A percentile compares a stretch with the other conserved stretches of the same genome.
These are phyloP conservation scores for Hedya salicella DNA, from an alignment of 2,888 invertebrate species.

Conservation along the genomic window DNA sequence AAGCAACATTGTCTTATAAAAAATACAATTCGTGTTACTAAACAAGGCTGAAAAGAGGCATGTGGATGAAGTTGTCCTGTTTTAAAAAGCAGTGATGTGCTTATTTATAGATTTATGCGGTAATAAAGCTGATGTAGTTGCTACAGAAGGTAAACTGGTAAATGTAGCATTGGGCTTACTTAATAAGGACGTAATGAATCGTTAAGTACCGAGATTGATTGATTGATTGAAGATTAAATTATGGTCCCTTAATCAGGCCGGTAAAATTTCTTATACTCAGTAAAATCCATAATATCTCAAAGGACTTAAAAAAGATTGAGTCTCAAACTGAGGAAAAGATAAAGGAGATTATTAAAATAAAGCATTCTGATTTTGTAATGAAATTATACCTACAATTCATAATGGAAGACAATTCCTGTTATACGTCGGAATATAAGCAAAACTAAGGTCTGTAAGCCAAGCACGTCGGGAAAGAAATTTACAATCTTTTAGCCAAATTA, in stretches of 20 bases:
- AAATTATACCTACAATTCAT: constrained; percentile 11
- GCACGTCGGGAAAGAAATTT: constrained; percentile 31
- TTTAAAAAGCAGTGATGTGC: constrained; percentile 21
- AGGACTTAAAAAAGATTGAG: not conserved
- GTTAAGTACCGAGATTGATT: constrained; percentile 18
- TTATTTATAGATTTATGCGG: constrained; percentile 46
- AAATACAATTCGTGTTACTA: not conserved
- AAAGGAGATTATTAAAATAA: not conserved
- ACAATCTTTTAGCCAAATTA: constrained; percentile 36
- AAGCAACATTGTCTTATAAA: not conserved
- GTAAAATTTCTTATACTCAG: not conserved
- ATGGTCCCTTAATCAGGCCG: not conserved
- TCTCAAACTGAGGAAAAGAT: not conserved
- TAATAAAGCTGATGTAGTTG: constrained; percentile 39
- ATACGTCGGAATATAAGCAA: constrained; percentile 7
- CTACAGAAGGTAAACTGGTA: constrained; percentile 15
- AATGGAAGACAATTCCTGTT: constrained; percentile 14
- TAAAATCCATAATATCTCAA: not conserved
- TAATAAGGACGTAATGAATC: constrained; percentile 34
- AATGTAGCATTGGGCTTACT: constrained; percentile 23
- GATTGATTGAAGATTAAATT: constrained; percentile 31
- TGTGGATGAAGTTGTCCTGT: not conserved
- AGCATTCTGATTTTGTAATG: not conserved
- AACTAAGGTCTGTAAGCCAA: constrained; percentile 22
- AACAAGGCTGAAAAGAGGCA: not conserved